Percentiles rank a stretch among this genome's conserved stretches.
These are phyloP conservation scores for Pseudomyrmex gracilis DNA, from an alignment of 1,140 invertebrate species.

Conservation along the genomic window DNA sequence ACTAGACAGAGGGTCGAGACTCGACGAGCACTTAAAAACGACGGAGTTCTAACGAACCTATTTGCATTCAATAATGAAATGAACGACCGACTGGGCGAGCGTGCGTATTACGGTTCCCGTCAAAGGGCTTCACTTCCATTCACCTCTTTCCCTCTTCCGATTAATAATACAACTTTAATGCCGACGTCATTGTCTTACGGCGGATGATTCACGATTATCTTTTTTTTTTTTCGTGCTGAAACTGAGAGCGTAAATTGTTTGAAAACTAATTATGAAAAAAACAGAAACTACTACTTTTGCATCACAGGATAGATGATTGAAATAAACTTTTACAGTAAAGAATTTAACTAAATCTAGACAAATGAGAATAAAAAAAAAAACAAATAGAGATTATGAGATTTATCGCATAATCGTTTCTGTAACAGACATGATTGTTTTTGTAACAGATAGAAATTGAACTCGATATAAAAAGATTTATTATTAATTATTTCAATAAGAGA, in stretches of 20 bases:
- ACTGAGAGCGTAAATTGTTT: slow-evolving; percentile 11
- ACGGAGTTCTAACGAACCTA: slow-evolving; percentile 73
- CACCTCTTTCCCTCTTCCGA: slow-evolving; percentile 41
- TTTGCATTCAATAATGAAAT: slow-evolving; percentile 79
- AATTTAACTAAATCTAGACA: background rate
- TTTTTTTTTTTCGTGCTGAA: background rate
- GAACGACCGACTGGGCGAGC: slow-evolving; percentile 44
- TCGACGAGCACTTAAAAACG: slow-evolving; percentile 65
- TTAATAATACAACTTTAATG: slow-evolving; percentile 77
- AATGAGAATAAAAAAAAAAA: background rate
- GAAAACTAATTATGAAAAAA: background rate
- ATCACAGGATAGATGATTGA: background rate
- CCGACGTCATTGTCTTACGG: slow-evolving; percentile 66
- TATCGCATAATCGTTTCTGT: background rate
- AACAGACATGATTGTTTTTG: too few relatives aligned
- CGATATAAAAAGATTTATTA: slow-evolving; percentile 7
- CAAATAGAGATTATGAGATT: background rate
- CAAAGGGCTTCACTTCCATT: slow-evolving; percentile 48
- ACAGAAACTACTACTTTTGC: background rate
- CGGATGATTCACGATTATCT: slow-evolving; percentile 44
- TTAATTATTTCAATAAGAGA: too few relatives aligned
- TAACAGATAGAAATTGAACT: slow-evolving; percentile 1
- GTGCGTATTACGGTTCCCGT: slow-evolving; percentile 8
- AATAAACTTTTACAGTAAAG: background rate
- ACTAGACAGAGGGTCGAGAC: slow-evolving; percentile 50